Evolutionary conservation across 2,888 invertebrate species (phyloP), one percentile per base, ranked within the genome.

Genomic region (Lithophane semibrunnea): DNA sequence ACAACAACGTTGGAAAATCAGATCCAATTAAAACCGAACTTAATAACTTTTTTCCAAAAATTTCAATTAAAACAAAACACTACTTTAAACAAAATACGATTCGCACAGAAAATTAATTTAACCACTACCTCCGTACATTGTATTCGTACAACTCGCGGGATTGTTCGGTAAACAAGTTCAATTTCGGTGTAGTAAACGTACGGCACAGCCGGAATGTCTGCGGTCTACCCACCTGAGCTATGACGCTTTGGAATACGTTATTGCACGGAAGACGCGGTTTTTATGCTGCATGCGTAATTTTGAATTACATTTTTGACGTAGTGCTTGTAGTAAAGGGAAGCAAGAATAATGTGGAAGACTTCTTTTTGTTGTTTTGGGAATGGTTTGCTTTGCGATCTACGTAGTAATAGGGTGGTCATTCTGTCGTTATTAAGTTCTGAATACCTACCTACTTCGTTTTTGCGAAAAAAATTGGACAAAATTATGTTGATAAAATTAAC

Each of bases 161-260:
- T 88, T 87, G 88, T 88, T 88, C 63, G 52, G 84, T 83, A 88
- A 88, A 88, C 88, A 88, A 84, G 88, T 88, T 82, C 86, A 88
- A 87, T 88, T 88, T 88, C 63, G 73, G 88, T 63, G 82, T 75
- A 76, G 80, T 81, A 81, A 80, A 84, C 73, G 63, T 61, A 80
- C 60, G 56, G 75, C 71, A 73, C 64, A 81, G 75, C 75, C 74
- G 76, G 83, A 79, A 88, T 88, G 78, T 85, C 87, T 88, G 86
- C 75, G 88, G 85, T 85, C 54, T 86, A 73, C 75, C 75, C 72
- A 88, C 88, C 86, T 88, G 81, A 85, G 81, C 68, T 80, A 81
- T 86, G 80, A 88, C n/a, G 83, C 86, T 80, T 61, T 72, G 60
- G 68, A 77, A 74, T 76, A 82, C 85, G 76, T 87, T 82, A 86